Base-by-base conservation (phyloP, 2,797 vertebrate genomes). In the Halcyon leucocephala region DNA sequence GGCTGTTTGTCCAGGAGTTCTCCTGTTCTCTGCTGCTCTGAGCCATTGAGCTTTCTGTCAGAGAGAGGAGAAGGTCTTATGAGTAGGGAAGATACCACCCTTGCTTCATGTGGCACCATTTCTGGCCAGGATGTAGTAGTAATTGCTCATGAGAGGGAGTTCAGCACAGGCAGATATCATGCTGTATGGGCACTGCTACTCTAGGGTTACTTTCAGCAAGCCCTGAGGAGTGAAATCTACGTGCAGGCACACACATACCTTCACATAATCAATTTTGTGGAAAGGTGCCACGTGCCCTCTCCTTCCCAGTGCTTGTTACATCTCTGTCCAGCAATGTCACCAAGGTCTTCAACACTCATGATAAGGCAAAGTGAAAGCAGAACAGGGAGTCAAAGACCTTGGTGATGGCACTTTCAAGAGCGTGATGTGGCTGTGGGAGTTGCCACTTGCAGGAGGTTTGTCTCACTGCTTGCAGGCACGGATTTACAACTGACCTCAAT, bases 331-430 rank as follows among this genome's bases (percentile, higher is more conserved):
- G 57, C 37, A 22, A 31, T 83, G 72, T 86, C 77, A 86, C 37
- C 33, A 69, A 81, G 57, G 91, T 90, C 89, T 89, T 89, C 54
- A 79, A 13, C 29, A 7, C 51, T 69, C 24, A 6, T 12, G 60
- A 77, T 93, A 82, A 92, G 52, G 67, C 41, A 74, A 37, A 89
- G 62, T 39, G n/a, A 94, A 69, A 83, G 67, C 48, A 42, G 94
- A 89, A n/a, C 72, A 72, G 31, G 28, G 44, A 91, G 66, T 91
- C 89, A 80, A 73, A 94, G 95, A 70, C 93, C 77, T 86, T 77
- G 33, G 35, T 58, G 70, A 21, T 3, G 0, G 41, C 17, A 29
- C 61, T 72, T 93, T n/a, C 20, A 69, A 72, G 39, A 83, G n/a
- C 28, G 6, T 41, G 39, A 57, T 11, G 20, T 19, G 42, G 44